Conservation (phyloP, 2,888 invertebrate species). For the Cerastis leucographa region DNA sequence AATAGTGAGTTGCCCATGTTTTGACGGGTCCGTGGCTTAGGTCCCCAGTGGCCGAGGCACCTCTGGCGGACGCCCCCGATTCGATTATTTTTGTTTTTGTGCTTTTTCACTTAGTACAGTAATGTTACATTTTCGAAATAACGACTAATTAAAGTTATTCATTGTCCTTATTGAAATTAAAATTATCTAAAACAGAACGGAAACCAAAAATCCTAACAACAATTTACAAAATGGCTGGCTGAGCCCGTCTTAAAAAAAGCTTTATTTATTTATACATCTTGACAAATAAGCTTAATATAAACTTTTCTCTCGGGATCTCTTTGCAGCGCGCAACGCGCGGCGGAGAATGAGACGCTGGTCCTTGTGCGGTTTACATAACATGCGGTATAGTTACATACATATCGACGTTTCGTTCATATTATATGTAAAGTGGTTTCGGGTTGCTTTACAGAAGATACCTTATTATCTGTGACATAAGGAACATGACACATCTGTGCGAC, state of each 20-base stretch:
- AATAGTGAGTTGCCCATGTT: too few relatives aligned
- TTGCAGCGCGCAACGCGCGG: not conserved
- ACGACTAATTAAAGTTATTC: not conserved
- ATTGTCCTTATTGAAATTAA: not conserved
- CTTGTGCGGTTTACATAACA: conserved; percentile 49
- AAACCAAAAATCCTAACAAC: conserved; percentile 13
- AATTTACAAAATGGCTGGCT: conserved; percentile 35
- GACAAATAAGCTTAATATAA: conserved; percentile 65
- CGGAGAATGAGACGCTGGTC: conserved; percentile 28
- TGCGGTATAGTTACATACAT: conserved; percentile 30
- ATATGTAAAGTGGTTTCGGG: conserved; percentile 5
- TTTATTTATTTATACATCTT: conserved; percentile 55
- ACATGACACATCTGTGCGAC: not conserved
- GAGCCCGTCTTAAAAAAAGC: conserved; percentile 21
- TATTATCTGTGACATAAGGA: conserved; percentile 4
- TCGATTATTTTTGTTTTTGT: too few relatives aligned
- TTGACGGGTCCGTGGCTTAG: too few relatives aligned
- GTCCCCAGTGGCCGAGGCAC: too few relatives aligned
- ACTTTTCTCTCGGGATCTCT: conserved; percentile 34
- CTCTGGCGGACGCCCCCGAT: too few relatives aligned
- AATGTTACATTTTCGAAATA: not conserved
- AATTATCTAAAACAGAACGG: not conserved
- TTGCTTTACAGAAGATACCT: not conserved
- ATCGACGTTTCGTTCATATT: conserved; percentile 30
- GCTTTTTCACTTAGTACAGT: too few relatives aligned